A percentile compares a stretch with the other conserved stretches of the same genome.
Evolutionary conservation across 2,888 invertebrate genomes (phyloP).

Genomic region (Hermaeophaga mercurialis): DNA sequence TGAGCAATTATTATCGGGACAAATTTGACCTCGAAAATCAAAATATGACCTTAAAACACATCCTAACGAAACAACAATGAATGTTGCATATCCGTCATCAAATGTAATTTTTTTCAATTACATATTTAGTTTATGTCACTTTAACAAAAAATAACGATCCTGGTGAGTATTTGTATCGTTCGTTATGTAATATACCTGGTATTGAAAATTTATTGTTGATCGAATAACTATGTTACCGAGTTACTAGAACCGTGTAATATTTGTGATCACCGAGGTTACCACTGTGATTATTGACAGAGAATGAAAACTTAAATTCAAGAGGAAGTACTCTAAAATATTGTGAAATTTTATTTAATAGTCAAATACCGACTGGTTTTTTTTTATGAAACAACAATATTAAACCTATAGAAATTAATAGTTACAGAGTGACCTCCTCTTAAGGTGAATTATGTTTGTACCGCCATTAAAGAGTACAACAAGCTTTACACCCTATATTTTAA

Average conservation of each 20-base stretch:
- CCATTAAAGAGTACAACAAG: too few species aligned
- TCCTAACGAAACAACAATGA: conserved; percentile 28
- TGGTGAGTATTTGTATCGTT: conserved; percentile 20
- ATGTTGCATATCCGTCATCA: conserved; percentile 30
- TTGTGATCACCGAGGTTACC: conserved; percentile 6
- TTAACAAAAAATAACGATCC: conserved; percentile 24
- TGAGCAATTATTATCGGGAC: conserved; percentile 35
- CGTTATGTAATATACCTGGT: conserved; percentile 24
- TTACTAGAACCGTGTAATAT: conserved; percentile 20
- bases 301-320: background rate
- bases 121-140: conserved; percentile 28
- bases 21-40: conserved; percentile 41
- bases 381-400: too few species aligned
- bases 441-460: too few species aligned
- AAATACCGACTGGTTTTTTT: background rate
- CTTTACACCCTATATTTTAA: too few species aligned
- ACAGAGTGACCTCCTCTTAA: too few species aligned
- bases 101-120: conserved; percentile 34
- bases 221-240: conserved; percentile 23
- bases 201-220: conserved; percentile 27
- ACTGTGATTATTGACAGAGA: background rate
- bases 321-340: background rate
- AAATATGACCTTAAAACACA: conserved; percentile 36
- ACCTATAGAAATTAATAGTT: too few species aligned
- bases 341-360: background rate